These are phyloP conservation scores for Microcebus ravelobensis DNA, from an alignment of 2,113 vertebrate species.

Conservation along the genomic window DNA sequence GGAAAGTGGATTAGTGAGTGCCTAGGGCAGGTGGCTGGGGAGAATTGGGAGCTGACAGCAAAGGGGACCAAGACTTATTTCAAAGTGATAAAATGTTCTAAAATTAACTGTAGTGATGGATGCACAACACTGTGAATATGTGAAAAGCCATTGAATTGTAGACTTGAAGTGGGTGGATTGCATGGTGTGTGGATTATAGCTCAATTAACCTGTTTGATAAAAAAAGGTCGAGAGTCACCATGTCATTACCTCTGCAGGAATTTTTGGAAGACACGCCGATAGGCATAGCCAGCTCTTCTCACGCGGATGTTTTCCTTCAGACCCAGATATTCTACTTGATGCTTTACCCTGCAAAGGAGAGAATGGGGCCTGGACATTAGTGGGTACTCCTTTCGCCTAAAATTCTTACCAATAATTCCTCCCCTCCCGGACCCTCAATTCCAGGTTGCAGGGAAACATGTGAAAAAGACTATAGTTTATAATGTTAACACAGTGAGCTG, in stretches of 20 bases:
- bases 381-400: background rate
- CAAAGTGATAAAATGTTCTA: background rate
- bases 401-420: background rate
- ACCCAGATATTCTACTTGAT: slow-evolving; percentile 98
- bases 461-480: background rate
- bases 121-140: background rate
- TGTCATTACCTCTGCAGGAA: slow-evolving; percentile 94
- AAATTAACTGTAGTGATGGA: background rate
- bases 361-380: background rate
- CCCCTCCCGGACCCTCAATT: rapidly evolving
- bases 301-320: slow-evolving; percentile 98
- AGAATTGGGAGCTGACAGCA: rapidly evolving
- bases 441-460: background rate
- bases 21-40: background rate
- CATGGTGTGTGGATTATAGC: background rate
- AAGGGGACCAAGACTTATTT: background rate
- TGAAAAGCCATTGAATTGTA: background rate
- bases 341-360: slow-evolving; percentile 91
- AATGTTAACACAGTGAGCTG: background rate
- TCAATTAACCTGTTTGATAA: background rate
- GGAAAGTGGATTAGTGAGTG: background rate
- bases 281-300: slow-evolving; percentile 97
- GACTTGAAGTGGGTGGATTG: background rate
- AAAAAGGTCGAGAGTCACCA: background rate
- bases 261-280: slow-evolving; percentile 95